Base-by-base conservation (phyloP, 1,140 invertebrate genomes). In the Brachionus paranguensis region DNA sequence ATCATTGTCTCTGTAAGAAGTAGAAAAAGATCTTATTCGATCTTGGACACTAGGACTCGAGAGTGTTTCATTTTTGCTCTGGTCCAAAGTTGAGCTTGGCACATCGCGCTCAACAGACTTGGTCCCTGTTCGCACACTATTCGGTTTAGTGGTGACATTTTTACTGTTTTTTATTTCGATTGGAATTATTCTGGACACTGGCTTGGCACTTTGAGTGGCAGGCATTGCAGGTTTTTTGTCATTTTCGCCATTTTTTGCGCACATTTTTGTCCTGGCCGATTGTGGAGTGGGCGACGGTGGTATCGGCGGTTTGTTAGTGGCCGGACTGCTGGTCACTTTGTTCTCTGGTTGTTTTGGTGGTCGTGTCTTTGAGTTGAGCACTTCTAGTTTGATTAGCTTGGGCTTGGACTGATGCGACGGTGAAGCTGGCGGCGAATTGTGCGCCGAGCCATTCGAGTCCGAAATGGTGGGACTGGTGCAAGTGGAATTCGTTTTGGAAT, bases 81-180 rank as follows among this genome's bases (percentile, higher is more conserved):
- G n/a, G n/a, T 37, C 41, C 37, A 72, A 6, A 43, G 41, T 20
- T 10, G 65, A 68, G 37, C 41, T 45, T 3, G 17, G 14, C 11
- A 43, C 17, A 17, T 14, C 47, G 0, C 68, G 33, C 17, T 72
- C 68, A 43, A 43, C 68, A n/a, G 68, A 72, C 43, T 72, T 72
- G 17, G 68, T 12, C 1, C n/a, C 12, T 43, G 29, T 41, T 14
- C 68, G 68, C 20, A 0, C 11, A 17, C 17, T 12, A 17, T 43
- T 72, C 1, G 68, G 11, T 2, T 24, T 43, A 17, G 43, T 33
- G 47, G 8, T 50, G 3, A 7, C 33, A 37, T 33, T 76, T 76
- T 76, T 76, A 29, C 72, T 76, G 27, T 76, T 76, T 76, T 76
- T 76, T 24, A 76, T 76, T n/a, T 76, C 72, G 29, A 76, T 76